Conservation (phyloP, 2,113 vertebrate species). For the Dasypus novemcinctus region DNA sequence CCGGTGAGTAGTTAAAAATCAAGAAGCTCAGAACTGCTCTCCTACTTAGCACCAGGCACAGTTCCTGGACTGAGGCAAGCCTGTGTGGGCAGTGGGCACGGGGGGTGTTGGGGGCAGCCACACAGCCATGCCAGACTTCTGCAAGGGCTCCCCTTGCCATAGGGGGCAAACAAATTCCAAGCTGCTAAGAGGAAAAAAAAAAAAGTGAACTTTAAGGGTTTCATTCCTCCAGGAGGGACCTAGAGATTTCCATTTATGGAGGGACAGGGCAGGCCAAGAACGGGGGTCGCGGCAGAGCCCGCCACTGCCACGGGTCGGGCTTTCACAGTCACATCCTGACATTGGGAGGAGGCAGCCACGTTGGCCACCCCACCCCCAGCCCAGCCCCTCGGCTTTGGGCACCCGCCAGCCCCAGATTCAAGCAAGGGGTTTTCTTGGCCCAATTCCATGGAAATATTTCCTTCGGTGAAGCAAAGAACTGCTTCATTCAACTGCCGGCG, state of each 20-base stretch:
- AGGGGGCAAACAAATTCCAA: background rate
- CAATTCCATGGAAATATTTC: constrained; percentile 75
- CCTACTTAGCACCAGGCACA: accelerated
- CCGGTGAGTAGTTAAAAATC: background rate
- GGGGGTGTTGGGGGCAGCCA: background rate
- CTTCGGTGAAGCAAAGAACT: constrained; percentile 69
- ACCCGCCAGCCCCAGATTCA: constrained; percentile 62
- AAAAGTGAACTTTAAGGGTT: background rate
- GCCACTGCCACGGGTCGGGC: accelerated
- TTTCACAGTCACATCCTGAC: constrained; percentile 5
- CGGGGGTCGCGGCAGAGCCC: background rate
- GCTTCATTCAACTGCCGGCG: constrained; percentile 67
- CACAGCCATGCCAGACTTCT: background rate
- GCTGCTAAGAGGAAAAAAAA: background rate
- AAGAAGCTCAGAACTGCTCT: background rate
- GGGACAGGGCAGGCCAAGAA: background rate
- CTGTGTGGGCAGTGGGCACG: accelerated
- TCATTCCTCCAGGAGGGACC: background rate
- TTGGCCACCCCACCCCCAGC: background rate
- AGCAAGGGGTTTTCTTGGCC: constrained; percentile 76
- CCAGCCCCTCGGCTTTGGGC: constrained; percentile 43
- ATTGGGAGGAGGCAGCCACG: background rate
- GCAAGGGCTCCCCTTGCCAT: background rate
- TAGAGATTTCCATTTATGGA: background rate
- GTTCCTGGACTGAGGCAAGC: accelerated